A percentile compares a stretch with the other conserved stretches of the same genome.
Conservation (phyloP, 2,797 vertebrate genomes). For the Aulostomus chinensis region DNA sequence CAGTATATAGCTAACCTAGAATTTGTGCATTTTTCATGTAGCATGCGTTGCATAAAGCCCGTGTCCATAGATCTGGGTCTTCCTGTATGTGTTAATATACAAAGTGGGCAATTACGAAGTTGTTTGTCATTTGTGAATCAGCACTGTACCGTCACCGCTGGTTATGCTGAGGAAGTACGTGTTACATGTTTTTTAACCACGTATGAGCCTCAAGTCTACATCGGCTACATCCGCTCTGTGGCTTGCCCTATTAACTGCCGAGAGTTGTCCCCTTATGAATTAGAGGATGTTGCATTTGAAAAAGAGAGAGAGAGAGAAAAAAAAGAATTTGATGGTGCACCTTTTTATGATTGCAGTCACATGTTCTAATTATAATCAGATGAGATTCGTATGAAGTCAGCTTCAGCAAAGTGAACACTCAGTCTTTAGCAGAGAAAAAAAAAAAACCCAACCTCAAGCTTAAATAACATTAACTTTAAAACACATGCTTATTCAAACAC, state of each 20-base stretch:
- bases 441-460: too few species aligned
- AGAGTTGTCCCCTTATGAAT: conserved; percentile 24
- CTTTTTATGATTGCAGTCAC: too few species aligned
- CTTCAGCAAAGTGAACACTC: too few species aligned
- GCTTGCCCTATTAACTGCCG: conserved; percentile 40
- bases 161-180: conserved; percentile 79
- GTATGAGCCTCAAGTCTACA: conserved; percentile 63
- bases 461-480: too few species aligned
- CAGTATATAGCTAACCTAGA: conserved; percentile 14
- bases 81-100: conserved; percentile 12
- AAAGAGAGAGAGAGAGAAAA: too few species aligned
- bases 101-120: conserved; percentile 43
- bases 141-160: conserved; percentile 60
- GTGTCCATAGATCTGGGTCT: conserved; percentile 24
- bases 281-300: conserved; percentile 37
- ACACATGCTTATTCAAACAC: too few species aligned
- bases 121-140: conserved; percentile 79
- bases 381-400: too few species aligned
- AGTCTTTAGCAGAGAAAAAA: too few species aligned
- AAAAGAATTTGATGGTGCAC: too few species aligned
- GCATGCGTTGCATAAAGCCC: conserved; percentile 15
- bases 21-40: conserved; percentile 24
- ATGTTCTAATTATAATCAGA: too few species aligned
- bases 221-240: conserved; percentile 72
- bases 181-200: conserved; percentile 81